These are phyloP conservation scores for Anguilla obscura DNA, from an alignment of 2,797 vertebrate genomes.

Conservation along the genomic window DNA sequence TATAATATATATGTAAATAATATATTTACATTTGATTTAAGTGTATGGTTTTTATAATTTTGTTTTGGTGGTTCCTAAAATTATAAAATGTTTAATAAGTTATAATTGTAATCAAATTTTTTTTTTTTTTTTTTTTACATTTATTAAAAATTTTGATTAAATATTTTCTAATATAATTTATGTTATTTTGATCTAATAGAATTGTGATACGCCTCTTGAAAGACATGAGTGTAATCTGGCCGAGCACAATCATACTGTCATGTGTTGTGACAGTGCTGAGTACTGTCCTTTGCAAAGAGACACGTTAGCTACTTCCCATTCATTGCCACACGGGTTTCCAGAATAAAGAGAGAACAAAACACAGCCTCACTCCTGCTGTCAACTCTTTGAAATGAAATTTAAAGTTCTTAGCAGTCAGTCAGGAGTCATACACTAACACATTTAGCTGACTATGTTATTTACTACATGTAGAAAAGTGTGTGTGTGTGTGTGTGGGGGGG, in stretches of 20 bases:
- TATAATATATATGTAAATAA: no score
- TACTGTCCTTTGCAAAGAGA: neutral
- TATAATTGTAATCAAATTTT: no score
- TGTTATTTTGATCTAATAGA: neutral
- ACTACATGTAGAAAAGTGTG: neutral
- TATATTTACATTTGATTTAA: no score
- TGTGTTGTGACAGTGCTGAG: neutral
- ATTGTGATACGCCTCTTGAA: neutral
- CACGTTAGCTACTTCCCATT: neutral
- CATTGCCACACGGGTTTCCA: neutral
- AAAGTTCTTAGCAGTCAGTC: neutral
- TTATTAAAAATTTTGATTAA: neutral
- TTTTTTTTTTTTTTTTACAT: neutral
- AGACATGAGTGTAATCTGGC: neutral
- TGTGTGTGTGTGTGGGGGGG: neutral
- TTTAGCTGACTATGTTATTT: neutral
- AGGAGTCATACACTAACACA: neutral
- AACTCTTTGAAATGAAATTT: neutral
- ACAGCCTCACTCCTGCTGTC: neutral
- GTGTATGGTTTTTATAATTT: neutral
- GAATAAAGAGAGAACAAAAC: constrained; percentile 1
- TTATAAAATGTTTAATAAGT: neutral
- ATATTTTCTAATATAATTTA: neutral
- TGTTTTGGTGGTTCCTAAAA: neutral
- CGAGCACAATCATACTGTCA: neutral